Percentiles rank a stretch among this genome's conserved stretches.
These are phyloP conservation scores for Aeoliscus strigatus DNA, from an alignment of 2,797 vertebrate genomes.

Conservation along the genomic window DNA sequence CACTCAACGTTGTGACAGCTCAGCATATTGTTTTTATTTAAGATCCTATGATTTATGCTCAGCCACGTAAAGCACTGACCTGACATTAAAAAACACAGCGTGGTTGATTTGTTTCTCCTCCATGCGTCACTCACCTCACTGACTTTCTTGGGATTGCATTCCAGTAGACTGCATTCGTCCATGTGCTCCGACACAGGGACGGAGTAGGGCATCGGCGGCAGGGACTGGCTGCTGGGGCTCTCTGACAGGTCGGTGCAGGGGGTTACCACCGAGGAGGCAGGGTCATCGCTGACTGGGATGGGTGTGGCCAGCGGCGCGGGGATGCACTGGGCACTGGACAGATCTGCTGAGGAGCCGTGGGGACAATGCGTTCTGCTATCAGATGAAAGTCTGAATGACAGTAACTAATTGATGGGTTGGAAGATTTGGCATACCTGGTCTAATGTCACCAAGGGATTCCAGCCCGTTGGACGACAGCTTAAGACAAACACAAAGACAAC, in stretches of 20 bases:
- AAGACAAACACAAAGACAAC: slow-evolving; percentile 8
- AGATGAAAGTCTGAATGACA: background rate
- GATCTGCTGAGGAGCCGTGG: slow-evolving; percentile 47
- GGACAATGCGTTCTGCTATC: background rate
- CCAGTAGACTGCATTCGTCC: slow-evolving; percentile 86
- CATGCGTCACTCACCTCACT: slow-evolving; percentile 65
- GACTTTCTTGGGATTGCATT: slow-evolving; percentile 79
- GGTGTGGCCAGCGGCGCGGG: slow-evolving; percentile 79
- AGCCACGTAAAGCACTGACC: too few relatives aligned
- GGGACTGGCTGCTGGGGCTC: slow-evolving; percentile 70
- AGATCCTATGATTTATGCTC: too few relatives aligned
- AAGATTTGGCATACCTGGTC: slow-evolving; percentile 76
- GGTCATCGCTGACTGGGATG: slow-evolving; percentile 80
- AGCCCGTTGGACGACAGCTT: slow-evolving; percentile 87
- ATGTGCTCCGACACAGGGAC: slow-evolving; percentile 87
- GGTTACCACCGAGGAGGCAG: slow-evolving; percentile 63
- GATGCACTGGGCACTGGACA: slow-evolving; percentile 81
- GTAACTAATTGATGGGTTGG: background rate
- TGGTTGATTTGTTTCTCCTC: background rate
- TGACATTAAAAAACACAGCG: background rate
- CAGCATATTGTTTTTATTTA: too few relatives aligned
- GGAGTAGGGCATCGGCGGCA: slow-evolving; percentile 75
- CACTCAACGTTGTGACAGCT: background rate
- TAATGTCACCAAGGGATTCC: slow-evolving; percentile 89
- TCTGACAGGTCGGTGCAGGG: slow-evolving; percentile 74